phyloP scores from a whole-genome alignment of 2,113 vertebrate species.

The Pachypanchax playfairii region DNA sequence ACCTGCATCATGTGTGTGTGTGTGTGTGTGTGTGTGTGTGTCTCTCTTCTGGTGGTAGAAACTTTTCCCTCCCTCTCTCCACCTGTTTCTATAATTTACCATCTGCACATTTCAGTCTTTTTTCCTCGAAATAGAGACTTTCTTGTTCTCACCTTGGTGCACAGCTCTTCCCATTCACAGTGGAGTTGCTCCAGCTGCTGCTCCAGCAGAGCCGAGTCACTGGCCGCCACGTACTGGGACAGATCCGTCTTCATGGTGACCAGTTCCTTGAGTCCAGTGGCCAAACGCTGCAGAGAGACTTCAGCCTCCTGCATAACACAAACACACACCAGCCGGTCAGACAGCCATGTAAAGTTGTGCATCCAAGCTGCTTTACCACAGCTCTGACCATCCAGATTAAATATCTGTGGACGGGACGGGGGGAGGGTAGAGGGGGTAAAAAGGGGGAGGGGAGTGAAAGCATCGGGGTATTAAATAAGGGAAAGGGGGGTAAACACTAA shows the following conservation, averaged over 20 bases:
- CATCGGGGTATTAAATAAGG: conserved; percentile 77
- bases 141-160: conserved; percentile 74
- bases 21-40: conserved; percentile 61
- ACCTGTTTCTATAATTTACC: conserved; percentile 33
- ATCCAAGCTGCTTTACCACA: conserved; percentile 45
- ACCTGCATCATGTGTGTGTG: conserved; percentile 6
- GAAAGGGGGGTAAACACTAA: conserved; percentile 44
- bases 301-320: conserved; percentile 88
- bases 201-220: conserved; percentile 83
- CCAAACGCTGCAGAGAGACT: conserved; percentile 83
- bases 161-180: conserved; percentile 82
- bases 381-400: conserved; percentile 81
- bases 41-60: conserved; percentile 48
- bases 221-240: conserved; percentile 77
- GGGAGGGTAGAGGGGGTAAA: conserved; percentile 64
- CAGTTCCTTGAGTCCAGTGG: conserved; percentile 79
- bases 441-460: conserved; percentile 71
- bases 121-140: not conserved
- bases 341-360: conserved; percentile 32
- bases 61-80: conserved; percentile 44
- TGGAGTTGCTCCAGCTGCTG: conserved; percentile 87
- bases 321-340: conserved; percentile 32
- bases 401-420: conserved; percentile 76
- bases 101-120: not conserved
- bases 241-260: conserved; percentile 83